Evolutionary conservation across 2,113 vertebrate genomes (phyloP), one percentile per base, ranked within the genome.

Genomic region (Tricholaema leucomelas): DNA sequence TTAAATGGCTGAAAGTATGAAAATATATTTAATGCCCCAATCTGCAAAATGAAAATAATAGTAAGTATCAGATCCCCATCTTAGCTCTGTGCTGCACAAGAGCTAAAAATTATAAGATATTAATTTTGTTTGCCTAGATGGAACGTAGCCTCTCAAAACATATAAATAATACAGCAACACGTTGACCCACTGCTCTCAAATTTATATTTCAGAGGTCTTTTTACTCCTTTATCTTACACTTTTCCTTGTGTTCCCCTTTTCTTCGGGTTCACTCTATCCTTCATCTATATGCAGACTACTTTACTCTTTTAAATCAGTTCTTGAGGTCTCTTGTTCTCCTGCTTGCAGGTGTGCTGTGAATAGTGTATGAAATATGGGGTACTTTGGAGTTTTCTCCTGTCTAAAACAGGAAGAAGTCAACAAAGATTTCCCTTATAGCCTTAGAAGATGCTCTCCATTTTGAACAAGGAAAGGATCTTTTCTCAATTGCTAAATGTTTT

Each of bases 391-490:
- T 54, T 70, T 79, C 72, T 90, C 10, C 44, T 90, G 65, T 81
- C 67, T 83, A 81, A 93, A 83, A 93, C 77, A 93, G 74, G 85
- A 92, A 90, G 81, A 92, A 92, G 82, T 70, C 65, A 80, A 80
- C 19, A 92, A 90, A 75, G 67, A 70, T 86, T 95, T 72, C 38
- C 76, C 67, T 81, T 91, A 84, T 42, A 87, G 21, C 88, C 82
- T 89, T 92, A 87, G 54, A 85, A 90, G 88, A 91, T 30, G 80
- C 16, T 71, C 4, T 14, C 28, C 54, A 31, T 11, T 69, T 40
- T 36, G 56, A 78, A 66, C 36, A 54, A 66, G 27, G 17, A 48
- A 58, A 54, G 15, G 6, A 9, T 74, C 16, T 5, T 80, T 81
- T 85, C 44, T 42, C 50, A 65, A 82, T 11, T 21, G 27, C 55